Evolutionary conservation across 2,888 invertebrate genomes (phyloP).

Genomic region (Carcina quercana): DNA sequence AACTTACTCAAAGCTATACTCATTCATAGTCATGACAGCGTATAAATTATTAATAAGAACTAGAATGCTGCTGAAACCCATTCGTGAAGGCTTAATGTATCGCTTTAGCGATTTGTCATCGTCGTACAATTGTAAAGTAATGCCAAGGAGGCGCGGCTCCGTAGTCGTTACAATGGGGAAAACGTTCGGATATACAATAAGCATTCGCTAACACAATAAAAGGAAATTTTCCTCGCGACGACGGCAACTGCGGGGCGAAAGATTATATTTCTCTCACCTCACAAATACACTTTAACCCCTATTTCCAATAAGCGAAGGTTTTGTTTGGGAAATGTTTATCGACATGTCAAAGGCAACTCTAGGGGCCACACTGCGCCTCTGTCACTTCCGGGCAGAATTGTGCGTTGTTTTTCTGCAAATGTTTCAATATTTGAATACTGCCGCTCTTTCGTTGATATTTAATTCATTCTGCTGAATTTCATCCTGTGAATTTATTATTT

Average conservation of each 20-base stretch:
- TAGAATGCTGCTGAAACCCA: conserved; percentile 27
- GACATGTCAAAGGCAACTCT: conserved; percentile 33
- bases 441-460: too few relatives aligned
- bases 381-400: conserved; percentile 35
- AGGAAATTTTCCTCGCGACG: conserved; percentile 52
- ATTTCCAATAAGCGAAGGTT: conserved; percentile 28
- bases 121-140: conserved; percentile 52
- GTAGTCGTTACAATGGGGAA: conserved; percentile 49
- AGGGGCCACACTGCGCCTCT: conserved; percentile 30
- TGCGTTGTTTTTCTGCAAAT: conserved; percentile 34
- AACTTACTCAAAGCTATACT: conserved; percentile 9
- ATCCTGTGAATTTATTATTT: too few relatives aligned
- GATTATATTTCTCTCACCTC: conserved; percentile 33
- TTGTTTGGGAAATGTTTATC: conserved; percentile 25
- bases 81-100: conserved; percentile 44
- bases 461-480: too few relatives aligned
- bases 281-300: conserved; percentile 38
- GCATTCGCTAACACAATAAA: conserved; percentile 65
- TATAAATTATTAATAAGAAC: conserved; percentile 34
- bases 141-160: conserved; percentile 38
- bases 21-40: conserved; percentile 14
- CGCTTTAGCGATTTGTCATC: conserved; percentile 54
- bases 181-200: conserved; percentile 60
- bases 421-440: conserved; percentile 16
- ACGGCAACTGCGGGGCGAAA: conserved; percentile 36